A percentile compares a stretch with the other conserved stretches of the same genome.
Conservation (phyloP, 2,888 invertebrate genomes). For the Agrotis exclamationis region DNA sequence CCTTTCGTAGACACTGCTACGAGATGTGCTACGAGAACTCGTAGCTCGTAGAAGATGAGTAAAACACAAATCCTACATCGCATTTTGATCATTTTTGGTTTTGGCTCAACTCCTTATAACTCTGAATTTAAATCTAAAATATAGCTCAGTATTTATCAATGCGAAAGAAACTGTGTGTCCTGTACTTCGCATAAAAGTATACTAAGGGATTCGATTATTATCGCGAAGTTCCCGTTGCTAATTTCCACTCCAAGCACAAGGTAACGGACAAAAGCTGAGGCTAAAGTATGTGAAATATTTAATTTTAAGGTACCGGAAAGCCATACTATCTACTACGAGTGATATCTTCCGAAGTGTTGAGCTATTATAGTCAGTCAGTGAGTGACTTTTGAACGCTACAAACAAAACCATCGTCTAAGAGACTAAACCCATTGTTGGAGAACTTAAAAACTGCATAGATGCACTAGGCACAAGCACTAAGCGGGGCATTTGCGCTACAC, state of each 20-base stretch:
- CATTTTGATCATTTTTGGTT: no score
- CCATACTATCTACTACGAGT: background rate
- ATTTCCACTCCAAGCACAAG: no score
- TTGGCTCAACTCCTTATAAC: no score
- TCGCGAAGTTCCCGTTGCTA: background rate
- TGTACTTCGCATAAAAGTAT: no score
- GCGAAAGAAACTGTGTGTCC: background rate
- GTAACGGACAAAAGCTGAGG: no score
- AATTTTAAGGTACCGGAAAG: background rate
- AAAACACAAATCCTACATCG: no score
- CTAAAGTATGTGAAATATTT: no score
- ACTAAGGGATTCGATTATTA: no score
- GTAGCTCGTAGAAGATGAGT: conserved; percentile 6
- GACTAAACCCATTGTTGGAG: conserved; percentile 27
- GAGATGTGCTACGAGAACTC: conserved; percentile 29
- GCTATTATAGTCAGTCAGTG: background rate
- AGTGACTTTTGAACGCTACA: background rate
- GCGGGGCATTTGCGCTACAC: conserved; percentile 27
- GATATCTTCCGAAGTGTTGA: no score
- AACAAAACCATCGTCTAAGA: background rate
- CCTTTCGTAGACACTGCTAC: conserved; percentile 34
- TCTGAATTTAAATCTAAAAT: no score
- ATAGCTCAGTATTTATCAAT: background rate
- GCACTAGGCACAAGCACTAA: conserved; percentile 10
- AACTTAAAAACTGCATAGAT: conserved; percentile 39